Evolutionary conservation across 2,797 vertebrate genomes (phyloP).

Genomic region (Sarcoramphus papa): DNA sequence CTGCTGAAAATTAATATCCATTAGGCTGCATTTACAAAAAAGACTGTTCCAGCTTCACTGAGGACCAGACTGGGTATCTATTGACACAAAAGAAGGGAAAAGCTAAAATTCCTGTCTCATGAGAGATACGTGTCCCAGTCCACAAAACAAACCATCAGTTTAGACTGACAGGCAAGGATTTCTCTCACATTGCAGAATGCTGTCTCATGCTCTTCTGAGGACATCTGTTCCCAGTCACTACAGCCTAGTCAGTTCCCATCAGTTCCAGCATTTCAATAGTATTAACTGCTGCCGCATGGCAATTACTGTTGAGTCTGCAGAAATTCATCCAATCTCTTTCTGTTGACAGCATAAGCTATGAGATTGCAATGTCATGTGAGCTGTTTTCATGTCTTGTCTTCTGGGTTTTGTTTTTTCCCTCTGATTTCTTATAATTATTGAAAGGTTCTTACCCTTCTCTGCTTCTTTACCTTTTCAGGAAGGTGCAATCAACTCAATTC

Average conservation of each 20-base stretch:
- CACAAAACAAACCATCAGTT: neutral
- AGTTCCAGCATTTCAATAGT: conserved; percentile 12
- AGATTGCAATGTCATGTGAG: neutral
- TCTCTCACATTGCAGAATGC: neutral
- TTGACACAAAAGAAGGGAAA: neutral
- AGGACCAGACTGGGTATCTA: neutral
- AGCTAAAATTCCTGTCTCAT: neutral
- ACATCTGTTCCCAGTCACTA: neutral
- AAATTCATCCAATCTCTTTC: conserved; percentile 13
- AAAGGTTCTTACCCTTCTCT: neutral
- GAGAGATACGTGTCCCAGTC: neutral
- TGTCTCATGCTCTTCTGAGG: conserved; percentile 8
- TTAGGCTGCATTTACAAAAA: neutral
- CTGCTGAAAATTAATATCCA: neutral
- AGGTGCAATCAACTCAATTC: neutral
- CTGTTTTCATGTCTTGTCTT: neutral
- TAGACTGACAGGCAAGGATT: neutral
- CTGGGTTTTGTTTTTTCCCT: neutral
- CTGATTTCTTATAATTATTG: neutral
- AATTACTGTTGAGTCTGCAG: conserved; percentile 28
- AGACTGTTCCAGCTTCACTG: neutral
- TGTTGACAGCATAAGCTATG: neutral
- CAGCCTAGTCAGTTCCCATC: neutral
- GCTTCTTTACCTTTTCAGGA: neutral
- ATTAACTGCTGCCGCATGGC: neutral